Evolutionary conservation across 2,888 invertebrate genomes (phyloP), one percentile per base, ranked within the genome.

Genomic region (Ganaspis brasiliensis): DNA sequence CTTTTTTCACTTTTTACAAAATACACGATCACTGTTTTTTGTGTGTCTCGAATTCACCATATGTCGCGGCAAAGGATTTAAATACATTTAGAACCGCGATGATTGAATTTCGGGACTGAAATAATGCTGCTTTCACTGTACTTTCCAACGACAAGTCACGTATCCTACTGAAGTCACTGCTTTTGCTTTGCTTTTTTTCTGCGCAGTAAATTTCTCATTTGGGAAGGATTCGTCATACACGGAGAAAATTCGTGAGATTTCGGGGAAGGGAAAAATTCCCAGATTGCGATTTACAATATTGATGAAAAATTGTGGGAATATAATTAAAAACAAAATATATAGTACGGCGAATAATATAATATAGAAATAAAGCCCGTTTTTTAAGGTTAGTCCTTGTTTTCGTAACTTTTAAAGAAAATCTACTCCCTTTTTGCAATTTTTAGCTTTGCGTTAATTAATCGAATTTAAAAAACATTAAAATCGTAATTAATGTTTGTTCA

Each of bases 171-270:
- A 14, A 40, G 14, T 10, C 10, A 26, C n/a, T 52, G 14, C 57
- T 5, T 14, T 19, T 16, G 21, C 37, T 40, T 21, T 40, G 40
- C 40, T 63, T 63, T 63, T 63, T 63, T 63, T 40, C 63, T 63
- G 63, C 63, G 63, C 40, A 63, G 37, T 12, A 63, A 12, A 40
- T 40, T 63, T 63, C 40, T n/a, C 52, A 9, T 63, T 63, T 9
- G 24, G 37, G n/a, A 37, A 19, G 8, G 40, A 63, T 9, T 63
- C 40, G 37, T 52, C 52, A 52, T 52, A 10, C n/a, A n/a, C 21
- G 14, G 63, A 37, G 63, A 21, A 63, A 63, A 63, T 40, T 40
- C 63, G 8, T 21, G 21, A 63, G 40, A 37, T 37, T 63, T 63
- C 12, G 21, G 21, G 10, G 9, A 9, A 9, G 37, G 63, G 40